Percentiles rank a stretch among this genome's conserved stretches.
phyloP scores from a whole-genome alignment of 2,797 vertebrate species.

The Anguilla obscura region DNA sequence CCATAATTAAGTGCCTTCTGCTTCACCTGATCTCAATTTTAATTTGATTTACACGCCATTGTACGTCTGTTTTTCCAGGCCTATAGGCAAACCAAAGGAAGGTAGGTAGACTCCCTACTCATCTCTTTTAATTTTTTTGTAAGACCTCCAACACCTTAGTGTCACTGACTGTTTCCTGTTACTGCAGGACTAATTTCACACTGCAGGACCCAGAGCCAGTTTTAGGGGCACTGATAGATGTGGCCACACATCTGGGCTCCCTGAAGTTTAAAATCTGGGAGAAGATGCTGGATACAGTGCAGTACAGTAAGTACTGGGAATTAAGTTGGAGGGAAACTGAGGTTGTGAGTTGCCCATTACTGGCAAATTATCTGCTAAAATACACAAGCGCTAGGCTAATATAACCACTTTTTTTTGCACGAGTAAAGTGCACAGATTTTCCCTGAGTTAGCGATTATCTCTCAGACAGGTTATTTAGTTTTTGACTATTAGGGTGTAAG shows the following conservation, averaged over 20 bases:
- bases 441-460: not conserved
- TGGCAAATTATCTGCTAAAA: not conserved
- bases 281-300: conserved; percentile 37
- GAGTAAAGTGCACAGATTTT: not conserved
- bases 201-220: not conserved
- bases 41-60: not conserved
- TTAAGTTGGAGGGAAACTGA: not conserved
- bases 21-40: not conserved
- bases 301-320: conserved; percentile 34
- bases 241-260: conserved; percentile 38
- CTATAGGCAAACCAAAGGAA: conserved; percentile 16
- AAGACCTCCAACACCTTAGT: not conserved
- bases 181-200: conserved; percentile 7
- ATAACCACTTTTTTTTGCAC: not conserved
- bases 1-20: not conserved
- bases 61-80: not conserved
- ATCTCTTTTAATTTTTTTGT: not conserved
- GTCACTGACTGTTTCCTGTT: not conserved
- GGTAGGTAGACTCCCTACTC: conserved; percentile 10
- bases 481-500: no score
- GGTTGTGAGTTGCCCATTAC: no score
- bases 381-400: not conserved
- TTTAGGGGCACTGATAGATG: conserved; percentile 29
- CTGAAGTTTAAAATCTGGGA: conserved; percentile 44
- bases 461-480: not conserved